These are phyloP conservation scores for Trissolcus brochymenae DNA, from an alignment of 2,888 invertebrate genomes.

Conservation along the genomic window DNA sequence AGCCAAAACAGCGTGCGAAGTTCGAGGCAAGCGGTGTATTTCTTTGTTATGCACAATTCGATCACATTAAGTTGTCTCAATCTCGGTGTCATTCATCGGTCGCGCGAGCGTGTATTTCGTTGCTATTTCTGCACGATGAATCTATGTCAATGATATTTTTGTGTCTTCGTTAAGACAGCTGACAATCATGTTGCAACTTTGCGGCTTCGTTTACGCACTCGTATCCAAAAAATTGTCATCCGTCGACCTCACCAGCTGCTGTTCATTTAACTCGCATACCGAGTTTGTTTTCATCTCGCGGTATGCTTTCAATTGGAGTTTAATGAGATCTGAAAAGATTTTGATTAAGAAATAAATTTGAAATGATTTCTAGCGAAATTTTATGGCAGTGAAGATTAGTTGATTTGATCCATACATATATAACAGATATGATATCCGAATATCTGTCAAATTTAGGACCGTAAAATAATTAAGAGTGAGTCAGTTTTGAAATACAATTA, in stretches of 20 bases:
- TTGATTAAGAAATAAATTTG: too few species aligned
- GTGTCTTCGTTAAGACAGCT: slow-evolving; percentile 69
- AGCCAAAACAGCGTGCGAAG: slow-evolving; percentile 32
- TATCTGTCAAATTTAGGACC: too few species aligned
- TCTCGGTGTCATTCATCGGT: slow-evolving; percentile 45
- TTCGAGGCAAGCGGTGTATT: slow-evolving; percentile 34
- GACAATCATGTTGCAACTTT: slow-evolving; percentile 56
- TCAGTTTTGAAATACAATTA: too few species aligned
- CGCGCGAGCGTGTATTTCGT: slow-evolving; percentile 38
- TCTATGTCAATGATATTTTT: slow-evolving; percentile 72
- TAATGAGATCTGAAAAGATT: background rate
- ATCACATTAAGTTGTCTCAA: slow-evolving; percentile 43
- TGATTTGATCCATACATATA: too few species aligned
- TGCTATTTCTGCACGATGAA: slow-evolving; percentile 65
- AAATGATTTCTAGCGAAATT: too few species aligned
- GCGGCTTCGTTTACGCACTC: slow-evolving; percentile 12
- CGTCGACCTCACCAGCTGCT: background rate
- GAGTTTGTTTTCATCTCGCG: background rate
- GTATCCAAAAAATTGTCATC: slow-evolving; percentile 6
- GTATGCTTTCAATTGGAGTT: background rate
- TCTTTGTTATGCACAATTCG: slow-evolving; percentile 38
- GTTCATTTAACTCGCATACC: background rate
- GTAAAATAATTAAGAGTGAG: too few species aligned
- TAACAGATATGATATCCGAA: too few species aligned
- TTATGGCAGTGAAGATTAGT: too few species aligned